phyloP scores from a whole-genome alignment of 2,888 invertebrate genomes.

The Drosophila koepferae region DNA sequence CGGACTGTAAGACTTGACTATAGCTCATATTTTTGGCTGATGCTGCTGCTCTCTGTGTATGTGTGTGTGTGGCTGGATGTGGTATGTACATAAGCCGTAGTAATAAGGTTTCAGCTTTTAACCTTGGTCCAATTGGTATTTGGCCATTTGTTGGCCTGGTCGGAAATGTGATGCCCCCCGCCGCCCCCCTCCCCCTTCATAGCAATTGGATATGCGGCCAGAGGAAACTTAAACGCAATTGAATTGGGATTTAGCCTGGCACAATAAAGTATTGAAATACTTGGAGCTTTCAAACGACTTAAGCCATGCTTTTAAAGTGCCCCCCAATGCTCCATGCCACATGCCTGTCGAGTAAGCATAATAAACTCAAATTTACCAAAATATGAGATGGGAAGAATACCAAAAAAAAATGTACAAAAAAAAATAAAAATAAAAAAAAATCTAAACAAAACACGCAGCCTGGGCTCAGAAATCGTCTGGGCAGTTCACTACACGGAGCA shows the following conservation, averaged over 20 bases:
- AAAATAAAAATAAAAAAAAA: too few species aligned
- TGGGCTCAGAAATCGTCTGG: conserved; percentile 52
- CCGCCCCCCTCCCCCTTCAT: too few species aligned
- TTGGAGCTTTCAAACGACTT: conserved; percentile 3
- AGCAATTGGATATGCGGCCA: conserved; percentile 3
- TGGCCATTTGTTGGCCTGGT: background rate
- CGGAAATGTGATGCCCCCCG: background rate
- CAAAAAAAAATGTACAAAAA: too few species aligned
- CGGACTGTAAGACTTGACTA: conserved; percentile 34
- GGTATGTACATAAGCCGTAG: conserved; percentile 25
- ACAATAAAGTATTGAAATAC: conserved; percentile 14
- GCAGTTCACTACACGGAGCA: conserved; percentile 45
- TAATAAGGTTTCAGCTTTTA: conserved; percentile 16
- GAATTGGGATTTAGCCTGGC: conserved; percentile 4
- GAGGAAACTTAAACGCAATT: background rate
- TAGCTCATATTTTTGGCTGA: conserved; percentile 36
- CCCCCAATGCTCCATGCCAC: background rate
- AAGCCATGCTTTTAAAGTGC: conserved; percentile 28
- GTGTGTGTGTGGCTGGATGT: conserved; percentile 14
- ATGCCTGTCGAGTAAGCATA: conserved; percentile 10
- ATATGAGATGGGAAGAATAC: conserved; percentile 3
- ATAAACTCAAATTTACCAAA: conserved; percentile 35
- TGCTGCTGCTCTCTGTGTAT: conserved; percentile 11
- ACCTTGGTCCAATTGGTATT: conserved; percentile 17
- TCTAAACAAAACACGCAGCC: conserved; percentile 44